Evolutionary conservation across 1,140 invertebrate genomes (phyloP), one percentile per base, ranked within the genome.

Genomic region (Zaprionus capensis): DNA sequence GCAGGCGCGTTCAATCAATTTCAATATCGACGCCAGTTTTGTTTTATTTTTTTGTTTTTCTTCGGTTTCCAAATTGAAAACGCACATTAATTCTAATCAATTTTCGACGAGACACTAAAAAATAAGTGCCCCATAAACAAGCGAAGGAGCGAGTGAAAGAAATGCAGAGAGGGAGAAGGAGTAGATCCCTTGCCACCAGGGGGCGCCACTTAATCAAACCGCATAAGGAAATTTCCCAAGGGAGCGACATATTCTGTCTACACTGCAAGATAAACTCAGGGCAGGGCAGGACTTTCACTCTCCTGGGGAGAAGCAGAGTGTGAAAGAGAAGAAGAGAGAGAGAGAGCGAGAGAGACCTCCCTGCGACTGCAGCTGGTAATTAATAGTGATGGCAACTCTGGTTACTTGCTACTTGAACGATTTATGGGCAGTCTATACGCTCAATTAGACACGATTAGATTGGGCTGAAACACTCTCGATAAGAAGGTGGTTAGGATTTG

Each of bases 11-110:
- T 83, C 74, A 88, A 87, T 87, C 84, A 87, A 87, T 74, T 76
- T 83, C 78, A 79, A 71, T 75, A 61, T 57, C 31, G 5, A 51
- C 15, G 11, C 31, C 26, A 22, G 31, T 11, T 7, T 17, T 38
- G 24, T n/a, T 46, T 61, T 22, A 5, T 74, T 62, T 57, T 22
- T 17, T 5, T 56, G 7, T 58, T 34, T 34, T 46, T 53, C 36
- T 53, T 62, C 36, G 28, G 24, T 41, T 78, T 67, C 61, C 62
- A 76, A 81, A 84, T 76, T 79, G 73, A 80, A 84, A 81, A 84
- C 44, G 81, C 84, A 85, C 85, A 90, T 85, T 85, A 90, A 82
- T 90, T 90, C 73, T 85, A 90, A 90, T 90, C 79, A 90, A 91
- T 91, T 90, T 90, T 90, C n/a, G 58, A 66, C 51, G 71, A 55